Evolutionary conservation across 2,113 vertebrate species (phyloP).

Genomic region (Gracilinanus agilis): DNA sequence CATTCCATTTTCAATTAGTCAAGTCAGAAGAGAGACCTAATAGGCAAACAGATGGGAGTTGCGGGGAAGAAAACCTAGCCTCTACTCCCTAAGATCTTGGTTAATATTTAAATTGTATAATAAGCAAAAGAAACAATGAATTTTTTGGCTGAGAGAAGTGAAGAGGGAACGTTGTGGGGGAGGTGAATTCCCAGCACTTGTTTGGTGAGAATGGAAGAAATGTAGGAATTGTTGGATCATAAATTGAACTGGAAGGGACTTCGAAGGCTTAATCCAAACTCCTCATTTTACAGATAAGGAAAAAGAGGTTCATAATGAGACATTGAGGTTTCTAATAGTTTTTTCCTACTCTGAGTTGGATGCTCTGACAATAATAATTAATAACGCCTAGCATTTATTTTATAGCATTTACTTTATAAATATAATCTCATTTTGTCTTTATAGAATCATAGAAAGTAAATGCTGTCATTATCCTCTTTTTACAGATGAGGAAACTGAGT

Average conservation of each 20-base stretch:
- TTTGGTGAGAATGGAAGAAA: background rate
- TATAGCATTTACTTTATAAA: background rate
- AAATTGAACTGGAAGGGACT: background rate
- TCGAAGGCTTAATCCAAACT: background rate
- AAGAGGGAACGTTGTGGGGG: background rate
- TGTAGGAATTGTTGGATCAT: constrained; percentile 16
- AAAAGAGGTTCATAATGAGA: background rate
- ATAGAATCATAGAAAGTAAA: background rate
- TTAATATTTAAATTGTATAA: background rate
- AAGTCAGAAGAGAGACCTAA: background rate
- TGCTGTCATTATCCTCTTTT: background rate
- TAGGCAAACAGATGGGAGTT: background rate
- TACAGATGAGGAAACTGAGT: background rate
- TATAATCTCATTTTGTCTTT: background rate
- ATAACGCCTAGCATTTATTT: background rate
- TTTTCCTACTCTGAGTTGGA: background rate
- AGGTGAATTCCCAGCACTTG: background rate
- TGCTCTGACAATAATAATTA: background rate
- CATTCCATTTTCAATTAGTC: background rate
- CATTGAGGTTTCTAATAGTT: background rate
- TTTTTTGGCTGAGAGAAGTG: background rate
- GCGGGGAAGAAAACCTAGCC: background rate
- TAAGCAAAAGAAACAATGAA: background rate
- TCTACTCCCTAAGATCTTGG: background rate
- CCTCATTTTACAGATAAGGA: background rate